Base-by-base conservation (phyloP, 2,113 vertebrate species). In the Pygoscelis adeliae region DNA sequence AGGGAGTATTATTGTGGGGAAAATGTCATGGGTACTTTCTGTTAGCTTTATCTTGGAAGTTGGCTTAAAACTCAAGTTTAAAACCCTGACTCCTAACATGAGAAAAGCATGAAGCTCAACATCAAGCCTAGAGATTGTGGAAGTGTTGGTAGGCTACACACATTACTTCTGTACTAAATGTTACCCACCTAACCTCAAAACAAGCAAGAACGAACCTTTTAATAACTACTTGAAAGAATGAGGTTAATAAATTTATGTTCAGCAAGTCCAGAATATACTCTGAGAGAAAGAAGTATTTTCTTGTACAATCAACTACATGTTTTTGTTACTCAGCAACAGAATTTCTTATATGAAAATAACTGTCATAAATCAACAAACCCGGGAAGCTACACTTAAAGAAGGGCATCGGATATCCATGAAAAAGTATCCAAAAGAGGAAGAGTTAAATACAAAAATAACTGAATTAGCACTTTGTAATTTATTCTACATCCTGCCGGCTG, bases 391-490 rank as follows among this genome's bases (percentile, higher is more conserved):
- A 40, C 46, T 76, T 87, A 49, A 74, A 87, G n/a, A 72, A 70
- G 6, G 13, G 19, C 1, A 0, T 44, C 0, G 0, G 26, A 61
- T 79, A 90, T 21, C 44, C 58, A 15, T 49, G 25, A 27, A 63
- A 89, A 95, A 73, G 49, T 81, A 77, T 26, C 32, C 56, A 61
- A 61, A 87, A 36, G 6, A 92, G 38, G 47, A 94, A 80, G 40
- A 85, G 30, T 78, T 87, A 82, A 90, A 87, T 44, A 78, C 5
- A 87, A 89, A 92, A 61, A 3, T n/a, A 95, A 92, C 17, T 56
- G 47, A 93, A 91, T 79, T 67, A 91, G n/a, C 61, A 93, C 36
- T 56, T 72, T 9, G 15, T 65, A 22, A 93, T 89, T 90, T 82
- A 82, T 84, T 92, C 76, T 82, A 61, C 61, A 94, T 76, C 61